Base-by-base conservation (phyloP, 2,888 invertebrate genomes). In the Acanthacorydalis orientalis region DNA sequence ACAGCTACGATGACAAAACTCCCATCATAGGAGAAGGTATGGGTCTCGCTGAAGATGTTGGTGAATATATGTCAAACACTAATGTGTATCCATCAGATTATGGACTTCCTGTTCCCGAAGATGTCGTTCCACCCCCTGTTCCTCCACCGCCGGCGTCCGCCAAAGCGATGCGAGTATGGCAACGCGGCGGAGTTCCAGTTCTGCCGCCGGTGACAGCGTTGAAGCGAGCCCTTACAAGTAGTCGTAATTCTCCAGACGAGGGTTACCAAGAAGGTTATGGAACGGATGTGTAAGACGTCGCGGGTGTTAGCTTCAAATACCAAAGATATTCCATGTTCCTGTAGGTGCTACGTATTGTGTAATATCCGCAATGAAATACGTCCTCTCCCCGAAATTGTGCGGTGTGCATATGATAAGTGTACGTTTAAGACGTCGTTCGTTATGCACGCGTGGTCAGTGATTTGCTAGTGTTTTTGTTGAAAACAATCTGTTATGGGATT, bases 221-320 rank as follows among this genome's bases (percentile, higher is more conserved):
- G 54, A 89, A 89, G 65, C 78, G 88, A 53, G 88, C 83, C 50
- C 75, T 88, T 53, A 82, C 81, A 56, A 83, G 81, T 65, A 84
- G 80, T 58, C 78, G 89, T 60, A 88, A 86, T 64, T 84, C 89
- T 23, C 83, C 87, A 39, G 91, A 91, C 60, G 90, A 91, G 66
- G 87, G 88, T 52, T 90, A 89, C 64, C 89, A 89, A 65, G 90
- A 90, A 69, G 90, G 90, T 59, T 87, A 88, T 67, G 89, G 89
- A 55, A 90, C 90, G 55, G 89, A 90, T 68, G 90, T 90, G 65
- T 89, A 83, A 73, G 62, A 42, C 43, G 48, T 32, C 34, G 43
- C n/a, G n/a, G 31, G 43, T 46, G 38, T 31, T 23, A 14, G 31
- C 40, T 41, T n/a, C 33, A 40, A 12, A 47, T 47, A 47, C 47